Evolutionary conservation across 2,888 invertebrate species (phyloP).

Genomic region (Acleris literana): DNA sequence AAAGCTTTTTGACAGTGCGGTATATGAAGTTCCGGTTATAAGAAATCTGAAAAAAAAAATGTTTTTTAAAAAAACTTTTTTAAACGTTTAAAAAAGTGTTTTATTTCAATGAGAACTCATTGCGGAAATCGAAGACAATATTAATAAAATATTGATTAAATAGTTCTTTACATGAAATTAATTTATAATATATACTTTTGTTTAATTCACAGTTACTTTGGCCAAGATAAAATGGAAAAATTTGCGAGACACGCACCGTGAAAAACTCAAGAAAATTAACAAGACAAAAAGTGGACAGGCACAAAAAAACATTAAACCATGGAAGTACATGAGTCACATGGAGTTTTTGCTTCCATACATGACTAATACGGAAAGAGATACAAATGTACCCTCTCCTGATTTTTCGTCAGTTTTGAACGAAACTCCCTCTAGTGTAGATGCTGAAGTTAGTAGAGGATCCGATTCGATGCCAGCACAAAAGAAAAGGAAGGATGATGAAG

Average conservation of each 20-base stretch:
- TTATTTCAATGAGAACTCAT: slow-evolving; percentile 6
- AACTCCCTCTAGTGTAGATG: slow-evolving; percentile 23
- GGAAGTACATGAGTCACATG: slow-evolving; percentile 40
- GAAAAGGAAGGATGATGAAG: slow-evolving; percentile 28
- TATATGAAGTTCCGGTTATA: background rate
- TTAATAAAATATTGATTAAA: slow-evolving; percentile 15
- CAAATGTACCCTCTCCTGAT: slow-evolving; percentile 35
- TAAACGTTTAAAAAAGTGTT: too few relatives aligned
- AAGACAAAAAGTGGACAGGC: slow-evolving; percentile 40
- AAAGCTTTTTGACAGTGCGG: slow-evolving; percentile 28
- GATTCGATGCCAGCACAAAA: slow-evolving; percentile 24
- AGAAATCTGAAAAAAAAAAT: too few relatives aligned
- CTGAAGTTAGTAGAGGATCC: slow-evolving; percentile 35
- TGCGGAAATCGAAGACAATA: background rate
- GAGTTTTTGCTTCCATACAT: slow-evolving; percentile 39
- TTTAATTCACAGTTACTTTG: slow-evolving; percentile 38
- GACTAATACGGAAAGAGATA: slow-evolving; percentile 34
- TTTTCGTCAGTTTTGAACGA: slow-evolving; percentile 35
- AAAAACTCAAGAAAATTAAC: slow-evolving; percentile 39
- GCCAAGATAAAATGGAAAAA: slow-evolving; percentile 39
- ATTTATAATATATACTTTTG: slow-evolving; percentile 31
- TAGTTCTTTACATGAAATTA: slow-evolving; percentile 33
- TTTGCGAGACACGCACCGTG: slow-evolving; percentile 39
- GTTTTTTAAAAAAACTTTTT: too few relatives aligned
- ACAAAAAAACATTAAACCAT: slow-evolving; percentile 39